phyloP scores from a whole-genome alignment of 2,113 vertebrate species.

The Gymnogyps californianus region DNA sequence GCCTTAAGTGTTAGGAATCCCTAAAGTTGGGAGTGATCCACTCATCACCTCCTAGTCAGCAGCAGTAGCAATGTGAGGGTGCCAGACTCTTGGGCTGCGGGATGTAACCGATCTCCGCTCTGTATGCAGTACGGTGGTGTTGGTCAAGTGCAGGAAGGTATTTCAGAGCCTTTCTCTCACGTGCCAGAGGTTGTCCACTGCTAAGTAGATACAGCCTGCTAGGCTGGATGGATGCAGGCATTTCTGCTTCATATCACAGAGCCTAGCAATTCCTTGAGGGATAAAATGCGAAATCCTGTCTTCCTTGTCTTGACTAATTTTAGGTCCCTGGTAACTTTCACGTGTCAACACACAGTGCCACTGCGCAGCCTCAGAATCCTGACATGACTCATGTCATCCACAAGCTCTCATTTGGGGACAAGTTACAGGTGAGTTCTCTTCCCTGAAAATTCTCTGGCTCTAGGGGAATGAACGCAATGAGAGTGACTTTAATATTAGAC shows the following conservation, averaged over 20 bases:
- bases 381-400: constrained; percentile 98
- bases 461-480: background rate
- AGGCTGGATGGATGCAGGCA: background rate
- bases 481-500: background rate
- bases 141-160: background rate
- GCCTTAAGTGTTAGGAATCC: constrained; percentile 15
- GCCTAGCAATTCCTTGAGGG: background rate
- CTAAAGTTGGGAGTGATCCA: background rate
- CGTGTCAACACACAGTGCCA: constrained; percentile 97
- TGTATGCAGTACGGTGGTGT: background rate
- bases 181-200: background rate
- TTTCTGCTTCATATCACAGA: background rate
- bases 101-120: background rate
- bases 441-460: background rate
- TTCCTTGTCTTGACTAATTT: constrained; percentile 47
- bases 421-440: constrained; percentile 81
- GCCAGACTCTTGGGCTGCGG: background rate
- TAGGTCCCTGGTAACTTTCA: constrained; percentile 99
- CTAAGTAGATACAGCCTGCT: background rate
- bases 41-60: background rate
- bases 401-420: constrained; percentile 94
- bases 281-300: constrained; percentile 41
- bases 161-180: background rate
- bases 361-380: constrained; percentile 93
- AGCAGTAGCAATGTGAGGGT: background rate